Base-by-base conservation (phyloP, 2,888 invertebrate species). In the Blastobasis lacticolella region DNA sequence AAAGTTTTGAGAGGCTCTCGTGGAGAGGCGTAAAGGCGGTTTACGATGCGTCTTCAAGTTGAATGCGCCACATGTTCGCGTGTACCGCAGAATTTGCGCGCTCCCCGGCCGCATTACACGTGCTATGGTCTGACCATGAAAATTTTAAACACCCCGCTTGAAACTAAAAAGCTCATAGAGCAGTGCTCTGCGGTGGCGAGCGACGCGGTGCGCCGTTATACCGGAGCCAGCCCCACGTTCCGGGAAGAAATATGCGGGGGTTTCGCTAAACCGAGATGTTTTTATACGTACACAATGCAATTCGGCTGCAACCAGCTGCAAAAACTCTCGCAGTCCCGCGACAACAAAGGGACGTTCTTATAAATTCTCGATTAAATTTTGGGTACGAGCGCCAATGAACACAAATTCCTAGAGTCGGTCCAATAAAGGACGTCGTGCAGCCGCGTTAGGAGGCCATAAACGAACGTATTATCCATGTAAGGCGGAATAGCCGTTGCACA, bases 381-480 rank as follows among this genome's bases (percentile, higher is more conserved):
- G 86, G 82, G 79, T 85, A 83, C 85, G 79, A 83, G 84, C 79
- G 69, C 76, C 85, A 83, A 83, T 86, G 82, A 82, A 87, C 87
- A 88, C 87, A 86, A 87, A 87, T 87, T 87, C 77, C 82, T 86
- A 85, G 84, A 85, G 83, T 78, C 77, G 81, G 86, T 82, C 81
- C 86, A 85, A 87, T 87, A 87, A 84, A 86, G 85, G 86, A 85
- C 81, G 84, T 73, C 78, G 75, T 85, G 86, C 86, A 87, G 83
- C 85, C 87, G 83, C 87, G 88, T 85, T 87, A 87, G 88, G 84
- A 84, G 84, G 78, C 86, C 79, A 87, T 87, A 87, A 87, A 88
- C 87, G 88, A 83, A 85, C 87, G 86, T 86, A 87, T 88, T 88
- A 88, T 87, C 88, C 88, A 88, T 88, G 87, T 88, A 88, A 88